Percentiles rank a stretch among this genome's conserved stretches.
These are phyloP conservation scores for Clarias pachynema DNA, from an alignment of 2,797 vertebrate genomes.

Conservation along the genomic window DNA sequence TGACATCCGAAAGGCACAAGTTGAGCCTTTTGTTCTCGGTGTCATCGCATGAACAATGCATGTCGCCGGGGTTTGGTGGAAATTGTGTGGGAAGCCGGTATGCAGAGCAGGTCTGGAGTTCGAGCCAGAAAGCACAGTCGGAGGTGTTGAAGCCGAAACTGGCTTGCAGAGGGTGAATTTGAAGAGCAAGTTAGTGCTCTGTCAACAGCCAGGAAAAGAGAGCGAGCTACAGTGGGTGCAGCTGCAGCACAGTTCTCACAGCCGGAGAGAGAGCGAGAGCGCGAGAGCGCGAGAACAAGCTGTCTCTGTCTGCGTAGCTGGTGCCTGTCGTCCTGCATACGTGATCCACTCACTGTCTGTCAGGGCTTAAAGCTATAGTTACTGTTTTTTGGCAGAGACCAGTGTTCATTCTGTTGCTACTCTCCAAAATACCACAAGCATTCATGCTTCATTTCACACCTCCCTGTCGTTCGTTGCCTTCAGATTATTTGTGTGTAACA, in stretches of 20 bases:
- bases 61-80: neutral
- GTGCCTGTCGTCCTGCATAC: constrained; percentile 41
- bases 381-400: neutral
- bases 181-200: constrained; percentile 25
- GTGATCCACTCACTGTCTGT: constrained; percentile 41
- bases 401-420: neutral
- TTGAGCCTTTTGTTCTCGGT: constrained; percentile 16
- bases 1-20: neutral
- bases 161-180: constrained; percentile 8
- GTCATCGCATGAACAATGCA: constrained; percentile 17
- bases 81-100: neutral
- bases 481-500: neutral
- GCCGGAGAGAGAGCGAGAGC: constrained; percentile 26
- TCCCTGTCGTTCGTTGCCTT: neutral
- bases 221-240: constrained; percentile 37
- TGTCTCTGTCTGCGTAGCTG: constrained; percentile 48
- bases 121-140: constrained; percentile 19
- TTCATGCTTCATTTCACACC: neutral
- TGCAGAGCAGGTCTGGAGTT: constrained; percentile 14
- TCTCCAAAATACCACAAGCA: neutral
- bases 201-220: constrained; percentile 27
- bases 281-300: constrained; percentile 44
- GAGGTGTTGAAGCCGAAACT: constrained; percentile 33
- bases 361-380: constrained; percentile 40
- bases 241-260: constrained; percentile 42